Percentiles rank a stretch among this genome's conserved stretches.
Evolutionary conservation across 2,113 vertebrate species (phyloP).

Genomic region (Hippocampus barbouri): DNA sequence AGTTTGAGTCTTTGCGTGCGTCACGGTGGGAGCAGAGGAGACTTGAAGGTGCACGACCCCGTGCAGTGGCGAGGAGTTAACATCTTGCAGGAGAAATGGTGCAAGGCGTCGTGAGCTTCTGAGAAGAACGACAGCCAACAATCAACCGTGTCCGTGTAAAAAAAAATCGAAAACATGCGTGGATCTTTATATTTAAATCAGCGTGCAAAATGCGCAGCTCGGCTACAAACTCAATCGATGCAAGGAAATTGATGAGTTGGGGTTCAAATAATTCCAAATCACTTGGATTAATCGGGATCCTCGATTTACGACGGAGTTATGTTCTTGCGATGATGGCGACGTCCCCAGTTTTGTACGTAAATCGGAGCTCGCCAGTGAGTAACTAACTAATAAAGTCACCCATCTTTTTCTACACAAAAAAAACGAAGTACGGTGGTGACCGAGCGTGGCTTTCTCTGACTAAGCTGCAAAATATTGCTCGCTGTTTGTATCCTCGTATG

Average conservation of each 20-base stretch:
- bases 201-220: neutral
- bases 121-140: conserved; percentile 63
- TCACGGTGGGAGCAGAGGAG: conserved; percentile 87
- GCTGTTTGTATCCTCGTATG: neutral
- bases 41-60: conserved; percentile 92
- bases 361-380: neutral
- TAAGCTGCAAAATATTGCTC: neutral
- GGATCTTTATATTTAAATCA: neutral
- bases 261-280: too few relatives aligned
- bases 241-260: neutral
- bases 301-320: neutral
- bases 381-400: neutral
- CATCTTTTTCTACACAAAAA: neutral
- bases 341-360: neutral
- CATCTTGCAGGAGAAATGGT: conserved; percentile 97
- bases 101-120: conserved; percentile 93
- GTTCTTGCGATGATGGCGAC: neutral
- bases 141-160: conserved; percentile 47
- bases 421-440: neutral
- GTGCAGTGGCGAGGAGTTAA: conserved; percentile 90
- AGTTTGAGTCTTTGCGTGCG: conserved; percentile 20
- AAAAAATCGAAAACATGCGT: too few relatives aligned
- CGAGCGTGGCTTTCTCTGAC: too few relatives aligned
- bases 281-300: neutral
- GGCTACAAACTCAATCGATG: neutral